Base-by-base conservation (phyloP, 2,888 invertebrate species). In the Thumatha senex region DNA sequence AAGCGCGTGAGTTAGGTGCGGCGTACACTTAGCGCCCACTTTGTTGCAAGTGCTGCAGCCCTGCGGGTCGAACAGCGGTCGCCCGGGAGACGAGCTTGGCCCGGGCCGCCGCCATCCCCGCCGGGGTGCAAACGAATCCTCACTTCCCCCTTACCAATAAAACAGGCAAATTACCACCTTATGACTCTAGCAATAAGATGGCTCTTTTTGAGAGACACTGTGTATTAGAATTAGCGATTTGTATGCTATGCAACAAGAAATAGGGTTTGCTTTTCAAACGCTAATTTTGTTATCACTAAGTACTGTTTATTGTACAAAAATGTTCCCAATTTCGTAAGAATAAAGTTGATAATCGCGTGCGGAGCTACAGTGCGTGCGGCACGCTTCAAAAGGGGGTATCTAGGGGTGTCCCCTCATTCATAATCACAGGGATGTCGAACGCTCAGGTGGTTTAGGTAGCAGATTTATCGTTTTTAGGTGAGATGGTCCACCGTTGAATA, bases 381-480 rank as follows among this genome's bases (percentile, higher is more conserved):
- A 58, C 59, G 66, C 58, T 63, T 48, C 54, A 48, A 51, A 60
- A 61, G 67, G 62, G 67, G 65, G 66, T 54, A 56, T 64, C 65
- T 61, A 62, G 76, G 75, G 71, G 71, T 65, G 70, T 66, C 72
- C 68, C 77, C 84, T 80, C 82, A 86, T 86, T 89, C 85, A 86
- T 88, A 86, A 88, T 84, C 84, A 81, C 82, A 74, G 81, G 82
- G 78, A 80, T 76, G 86, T 86, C 84, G 85, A 85, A 85, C 83
- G 86, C 88, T 84, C 89, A 89, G 89, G 88, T 89, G 89, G 86
- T 84, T 83, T 78, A 81, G 84, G 81, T 83, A 84, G 83, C 81
- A 84, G 86, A 89, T 89, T 88, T 89, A 89, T 87, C 76, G 86
- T 76, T 71, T 68, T 68, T 80, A 84, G 82, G 86, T 82, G 84